phyloP scores from a whole-genome alignment of 2,888 invertebrate genomes.

The Tiliacea citrago region DNA sequence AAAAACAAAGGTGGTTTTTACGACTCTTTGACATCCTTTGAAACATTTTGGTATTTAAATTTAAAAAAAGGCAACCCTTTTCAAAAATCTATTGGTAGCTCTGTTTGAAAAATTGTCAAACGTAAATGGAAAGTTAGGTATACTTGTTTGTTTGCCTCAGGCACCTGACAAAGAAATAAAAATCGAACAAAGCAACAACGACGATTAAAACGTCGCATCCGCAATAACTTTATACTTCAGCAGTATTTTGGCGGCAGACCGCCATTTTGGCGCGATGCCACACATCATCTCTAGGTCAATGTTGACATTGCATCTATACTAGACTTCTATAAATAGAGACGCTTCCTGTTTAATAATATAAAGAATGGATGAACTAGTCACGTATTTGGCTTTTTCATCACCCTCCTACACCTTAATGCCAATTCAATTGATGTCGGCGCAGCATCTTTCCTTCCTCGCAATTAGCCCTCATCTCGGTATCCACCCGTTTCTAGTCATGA shows the following conservation, averaged over 20 bases:
- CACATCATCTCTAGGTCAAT: conserved; percentile 63
- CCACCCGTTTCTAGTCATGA: neutral
- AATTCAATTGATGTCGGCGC: neutral
- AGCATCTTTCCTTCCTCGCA: no score
- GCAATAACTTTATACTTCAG: neutral
- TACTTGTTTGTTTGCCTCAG: neutral
- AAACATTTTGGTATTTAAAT: neutral
- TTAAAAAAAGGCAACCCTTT: neutral
- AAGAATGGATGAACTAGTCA: neutral
- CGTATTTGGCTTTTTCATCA: neutral
- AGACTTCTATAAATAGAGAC: conserved; percentile 22
- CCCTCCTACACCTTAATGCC: neutral
- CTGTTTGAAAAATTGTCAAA: neutral
- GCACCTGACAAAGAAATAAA: neutral
- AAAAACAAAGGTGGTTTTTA: neutral
- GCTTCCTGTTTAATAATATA: conserved; percentile 36
- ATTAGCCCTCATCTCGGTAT: no score
- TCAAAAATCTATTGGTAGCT: neutral
- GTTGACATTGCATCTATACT: conserved; percentile 48
- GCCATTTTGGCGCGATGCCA: conserved; percentile 56
- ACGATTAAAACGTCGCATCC: neutral
- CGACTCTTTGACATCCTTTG: neutral
- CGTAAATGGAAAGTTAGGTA: neutral
- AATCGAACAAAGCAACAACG: conserved; percentile 28
- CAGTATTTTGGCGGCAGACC: conserved; percentile 42